Conservation (phyloP, 2,888 invertebrate species). For the Rotaria macrura region DNA sequence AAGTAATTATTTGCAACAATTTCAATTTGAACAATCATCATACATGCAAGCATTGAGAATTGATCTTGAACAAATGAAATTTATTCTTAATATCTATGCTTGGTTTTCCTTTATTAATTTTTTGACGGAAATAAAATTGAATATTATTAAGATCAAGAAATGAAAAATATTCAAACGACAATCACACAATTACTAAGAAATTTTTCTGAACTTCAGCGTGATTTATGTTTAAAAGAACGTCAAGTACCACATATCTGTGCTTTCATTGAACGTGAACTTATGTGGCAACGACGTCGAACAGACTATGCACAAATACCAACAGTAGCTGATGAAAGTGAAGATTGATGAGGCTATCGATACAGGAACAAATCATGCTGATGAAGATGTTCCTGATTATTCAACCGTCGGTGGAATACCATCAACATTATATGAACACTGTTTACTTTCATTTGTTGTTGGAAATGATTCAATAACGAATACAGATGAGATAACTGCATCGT, state of each 20-base stretch:
- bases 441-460: constrained; percentile 1
- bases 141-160: neutral
- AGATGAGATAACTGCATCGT: neutral
- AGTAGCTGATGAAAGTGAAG: neutral
- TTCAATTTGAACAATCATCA: constrained; percentile 22
- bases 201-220: neutral
- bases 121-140: too few relatives aligned
- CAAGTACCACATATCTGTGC: constrained; percentile 5
- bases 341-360: neutral
- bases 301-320: neutral
- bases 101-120: neutral
- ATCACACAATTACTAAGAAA: neutral
- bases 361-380: neutral
- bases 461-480: neutral
- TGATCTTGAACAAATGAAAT: constrained; percentile 21
- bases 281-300: neutral
- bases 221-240: constrained; percentile 1
- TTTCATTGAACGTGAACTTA: neutral
- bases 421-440: constrained; percentile 7
- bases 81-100: constrained; percentile 9
- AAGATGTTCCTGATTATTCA: neutral
- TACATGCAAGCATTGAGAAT: neutral
- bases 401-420: neutral
- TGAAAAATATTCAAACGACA: constrained; percentile 4
- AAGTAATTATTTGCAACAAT: constrained; percentile 17